These are phyloP conservation scores for Aradus depressus DNA, from an alignment of 2,888 invertebrate species.

Conservation along the genomic window DNA sequence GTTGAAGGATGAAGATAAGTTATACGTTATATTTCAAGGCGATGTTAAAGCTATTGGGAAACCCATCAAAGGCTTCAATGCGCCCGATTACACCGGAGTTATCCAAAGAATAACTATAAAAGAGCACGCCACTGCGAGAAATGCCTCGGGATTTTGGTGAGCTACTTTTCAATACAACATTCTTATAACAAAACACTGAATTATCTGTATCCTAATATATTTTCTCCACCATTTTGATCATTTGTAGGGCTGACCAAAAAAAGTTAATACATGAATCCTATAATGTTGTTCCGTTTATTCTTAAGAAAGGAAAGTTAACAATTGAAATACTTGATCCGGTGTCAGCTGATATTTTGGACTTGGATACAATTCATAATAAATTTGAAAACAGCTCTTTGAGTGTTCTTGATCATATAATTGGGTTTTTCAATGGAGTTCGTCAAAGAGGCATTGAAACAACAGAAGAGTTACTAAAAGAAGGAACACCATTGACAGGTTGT, in stretches of 20 bases:
- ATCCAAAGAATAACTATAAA: conserved; percentile 67
- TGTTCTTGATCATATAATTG: conserved; percentile 70
- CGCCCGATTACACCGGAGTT: conserved; percentile 62
- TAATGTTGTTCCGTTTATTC: conserved; percentile 68
- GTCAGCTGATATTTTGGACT: conserved; percentile 59
- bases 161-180: background rate
- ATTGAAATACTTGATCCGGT: conserved; percentile 67
- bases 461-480: conserved; percentile 74
- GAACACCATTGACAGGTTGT: conserved; percentile 64
- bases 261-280: conserved; percentile 65
- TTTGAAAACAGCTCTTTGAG: conserved; percentile 68
- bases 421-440: conserved; percentile 54
- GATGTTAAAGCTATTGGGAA: conserved; percentile 62
- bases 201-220: background rate
- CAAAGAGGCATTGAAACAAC: conserved; percentile 69
- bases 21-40: conserved; percentile 63
- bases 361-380: conserved; percentile 72
- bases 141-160: conserved; percentile 71
- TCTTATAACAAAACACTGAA: too few relatives aligned
- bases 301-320: conserved; percentile 47
- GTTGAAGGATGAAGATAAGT: conserved; percentile 14
- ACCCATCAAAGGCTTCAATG: conserved; percentile 62
- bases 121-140: conserved; percentile 72
- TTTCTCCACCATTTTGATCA: background rate
- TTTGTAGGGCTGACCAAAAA: conserved; percentile 55